phyloP scores from a whole-genome alignment of 2,113 vertebrate genomes.

The Manacus vitellinus region DNA sequence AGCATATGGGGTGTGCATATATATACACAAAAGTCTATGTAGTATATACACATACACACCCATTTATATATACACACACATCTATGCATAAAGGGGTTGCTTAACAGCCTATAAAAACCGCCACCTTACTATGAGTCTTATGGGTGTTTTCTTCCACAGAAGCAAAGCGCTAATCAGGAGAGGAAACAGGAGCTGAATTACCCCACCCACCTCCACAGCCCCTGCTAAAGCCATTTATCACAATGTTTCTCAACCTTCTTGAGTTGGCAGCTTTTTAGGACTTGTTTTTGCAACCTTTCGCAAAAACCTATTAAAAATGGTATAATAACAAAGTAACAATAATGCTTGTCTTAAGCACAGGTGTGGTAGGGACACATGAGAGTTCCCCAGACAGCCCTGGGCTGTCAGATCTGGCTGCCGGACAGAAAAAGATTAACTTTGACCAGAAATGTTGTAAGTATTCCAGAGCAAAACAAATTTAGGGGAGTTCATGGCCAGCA shows the following conservation, averaged over 20 bases:
- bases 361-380: neutral
- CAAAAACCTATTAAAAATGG: neutral
- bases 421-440: neutral
- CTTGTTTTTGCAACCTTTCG: neutral
- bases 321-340: neutral
- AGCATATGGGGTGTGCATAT: neutral
- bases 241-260: neutral
- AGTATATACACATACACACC: neutral
- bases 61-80: rapidly evolving
- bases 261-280: neutral
- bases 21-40: no score
- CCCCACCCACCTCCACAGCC: neutral
- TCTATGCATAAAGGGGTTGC: neutral
- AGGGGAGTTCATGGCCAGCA: neutral
- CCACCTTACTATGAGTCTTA: neutral
- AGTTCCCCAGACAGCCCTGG: neutral
- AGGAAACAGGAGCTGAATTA: conserved; percentile 16
- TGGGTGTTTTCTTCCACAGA: neutral
- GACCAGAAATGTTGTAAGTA: neutral
- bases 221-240: conserved; percentile 22
- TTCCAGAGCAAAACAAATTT: neutral
- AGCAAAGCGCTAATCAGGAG: conserved; percentile 26
- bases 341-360: neutral
- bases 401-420: neutral
- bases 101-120: neutral